Percentiles rank a stretch among this genome's conserved stretches.
phyloP scores from a whole-genome alignment of 2,888 invertebrate genomes.

The Polyploca ridens region DNA sequence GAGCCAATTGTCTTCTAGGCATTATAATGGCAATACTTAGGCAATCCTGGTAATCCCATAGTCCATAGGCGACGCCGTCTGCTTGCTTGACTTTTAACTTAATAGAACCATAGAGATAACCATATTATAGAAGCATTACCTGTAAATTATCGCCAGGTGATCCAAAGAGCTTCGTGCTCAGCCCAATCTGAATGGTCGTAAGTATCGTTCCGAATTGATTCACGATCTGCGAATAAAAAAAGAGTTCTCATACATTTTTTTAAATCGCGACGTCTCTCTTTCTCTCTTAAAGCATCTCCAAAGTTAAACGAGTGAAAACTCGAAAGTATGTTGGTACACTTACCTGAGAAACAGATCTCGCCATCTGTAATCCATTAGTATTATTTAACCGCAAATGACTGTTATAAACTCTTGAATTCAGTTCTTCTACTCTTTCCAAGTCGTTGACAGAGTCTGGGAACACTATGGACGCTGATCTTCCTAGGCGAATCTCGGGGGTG shows the following conservation, averaged over 20 bases:
- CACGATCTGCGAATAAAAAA: constrained; percentile 53
- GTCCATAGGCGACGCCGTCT: too few relatives aligned
- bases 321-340: neutral
- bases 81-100: too few relatives aligned
- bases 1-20: too few relatives aligned
- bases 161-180: constrained; percentile 72
- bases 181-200: constrained; percentile 73
- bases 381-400: constrained; percentile 50
- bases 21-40: too few relatives aligned
- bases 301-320: too few relatives aligned
- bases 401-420: constrained; percentile 48
- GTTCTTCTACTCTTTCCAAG: constrained; percentile 57
- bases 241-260: neutral
- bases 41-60: too few relatives aligned
- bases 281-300: too few relatives aligned
- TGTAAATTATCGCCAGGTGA: constrained; percentile 72
- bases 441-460: constrained; percentile 60
- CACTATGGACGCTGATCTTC: constrained; percentile 62
- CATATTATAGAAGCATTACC: constrained; percentile 46
- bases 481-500: constrained; percentile 60
- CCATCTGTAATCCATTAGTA: constrained; percentile 50
- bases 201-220: constrained; percentile 65
- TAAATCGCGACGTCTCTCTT: too few relatives aligned
- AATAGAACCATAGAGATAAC: neutral
- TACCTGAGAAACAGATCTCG: constrained; percentile 65